Evolutionary conservation across 1,140 invertebrate species (phyloP).

Genomic region (Anastrepha obliqua): DNA sequence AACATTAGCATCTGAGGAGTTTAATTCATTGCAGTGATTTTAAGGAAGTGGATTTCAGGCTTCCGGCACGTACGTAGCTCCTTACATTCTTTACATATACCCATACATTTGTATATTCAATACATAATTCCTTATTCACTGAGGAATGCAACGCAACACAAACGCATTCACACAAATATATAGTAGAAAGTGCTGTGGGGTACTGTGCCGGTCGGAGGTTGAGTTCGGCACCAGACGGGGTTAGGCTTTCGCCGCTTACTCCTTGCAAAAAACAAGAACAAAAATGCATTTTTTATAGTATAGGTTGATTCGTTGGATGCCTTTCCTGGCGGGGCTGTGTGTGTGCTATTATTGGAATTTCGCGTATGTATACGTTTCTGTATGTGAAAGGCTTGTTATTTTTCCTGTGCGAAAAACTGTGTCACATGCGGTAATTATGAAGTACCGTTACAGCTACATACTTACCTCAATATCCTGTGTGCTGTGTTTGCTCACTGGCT

Average conservation of each 20-base stretch:
- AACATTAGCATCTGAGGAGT: not conserved
- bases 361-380: not conserved
- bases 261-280: too few relatives aligned
- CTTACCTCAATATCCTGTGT: slow-evolving; percentile 48
- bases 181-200: too few relatives aligned
- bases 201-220: too few relatives aligned
- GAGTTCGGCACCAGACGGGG: too few relatives aligned
- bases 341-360: not conserved
- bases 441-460: slow-evolving; percentile 37
- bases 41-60: slow-evolving; percentile 47
- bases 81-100: not conserved
- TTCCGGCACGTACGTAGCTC: slow-evolving; percentile 48
- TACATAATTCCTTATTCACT: not conserved
- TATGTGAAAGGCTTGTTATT: not conserved
- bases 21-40: not conserved
- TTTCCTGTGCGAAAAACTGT: slow-evolving; percentile 16
- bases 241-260: too few relatives aligned
- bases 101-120: not conserved
- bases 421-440: slow-evolving; percentile 44
- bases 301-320: not conserved
- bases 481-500: slow-evolving; percentile 15
- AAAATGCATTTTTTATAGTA: not conserved
- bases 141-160: not conserved
- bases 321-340: not conserved
- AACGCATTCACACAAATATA: not conserved